These are phyloP conservation scores for Vespertilio murinus DNA, from an alignment of 2,797 vertebrate species.

Conservation along the genomic window DNA sequence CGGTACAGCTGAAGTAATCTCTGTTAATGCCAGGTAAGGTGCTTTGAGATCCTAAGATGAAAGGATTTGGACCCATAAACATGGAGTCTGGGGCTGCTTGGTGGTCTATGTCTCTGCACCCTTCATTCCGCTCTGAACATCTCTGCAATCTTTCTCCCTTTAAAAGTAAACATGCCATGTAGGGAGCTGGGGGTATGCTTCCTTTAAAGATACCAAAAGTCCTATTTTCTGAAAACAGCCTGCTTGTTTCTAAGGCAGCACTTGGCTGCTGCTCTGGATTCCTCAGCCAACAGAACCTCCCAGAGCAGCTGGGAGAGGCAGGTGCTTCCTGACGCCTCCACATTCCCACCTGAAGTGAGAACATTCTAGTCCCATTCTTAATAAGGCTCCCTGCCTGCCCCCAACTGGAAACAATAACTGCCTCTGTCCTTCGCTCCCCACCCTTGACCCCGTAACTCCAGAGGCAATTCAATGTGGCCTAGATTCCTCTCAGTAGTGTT, in stretches of 20 bases:
- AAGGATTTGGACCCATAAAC: not conserved
- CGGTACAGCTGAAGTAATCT: slow-evolving; percentile 27
- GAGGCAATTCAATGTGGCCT: not conserved
- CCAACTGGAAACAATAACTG: not conserved
- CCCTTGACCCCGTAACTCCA: not conserved
- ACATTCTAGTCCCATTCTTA: not conserved
- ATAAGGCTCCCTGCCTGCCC: not conserved
- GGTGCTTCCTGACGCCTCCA: slow-evolving; percentile 42
- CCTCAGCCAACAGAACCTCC: slow-evolving; percentile 54
- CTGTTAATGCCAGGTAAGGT: slow-evolving; percentile 29
- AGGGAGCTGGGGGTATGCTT: not conserved
- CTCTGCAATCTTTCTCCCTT: slow-evolving; percentile 22
- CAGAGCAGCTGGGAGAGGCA: slow-evolving; percentile 51
- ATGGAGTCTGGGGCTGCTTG: not conserved
- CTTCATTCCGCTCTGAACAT: not conserved
- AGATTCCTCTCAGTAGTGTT: not conserved
- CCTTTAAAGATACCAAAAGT: slow-evolving; percentile 55
- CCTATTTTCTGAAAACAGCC: slow-evolving; percentile 68
- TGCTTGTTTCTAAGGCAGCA: slow-evolving; percentile 44
- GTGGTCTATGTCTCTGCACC: not conserved
- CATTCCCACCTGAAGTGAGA: slow-evolving; percentile 43
- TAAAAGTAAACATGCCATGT: not conserved
- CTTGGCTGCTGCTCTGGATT: slow-evolving; percentile 45
- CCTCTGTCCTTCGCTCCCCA: not conserved
- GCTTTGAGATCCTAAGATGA: slow-evolving; percentile 50